phyloP scores from a whole-genome alignment of 2,888 invertebrate species.

The Plagodis dolabraria region DNA sequence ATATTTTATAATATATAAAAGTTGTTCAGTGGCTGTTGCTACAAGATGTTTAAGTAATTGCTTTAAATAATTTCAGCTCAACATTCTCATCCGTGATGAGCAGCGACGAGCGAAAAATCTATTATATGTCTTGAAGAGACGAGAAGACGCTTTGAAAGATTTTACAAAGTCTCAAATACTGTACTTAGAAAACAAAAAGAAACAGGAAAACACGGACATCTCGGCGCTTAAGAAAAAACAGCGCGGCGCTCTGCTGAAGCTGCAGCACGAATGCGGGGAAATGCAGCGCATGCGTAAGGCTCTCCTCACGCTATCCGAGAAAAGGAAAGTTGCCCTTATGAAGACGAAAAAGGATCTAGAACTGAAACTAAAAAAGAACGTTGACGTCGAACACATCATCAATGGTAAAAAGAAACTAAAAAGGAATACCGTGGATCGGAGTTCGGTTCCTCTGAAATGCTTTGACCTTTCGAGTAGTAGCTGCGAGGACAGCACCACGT shows the following conservation, averaged over 20 bases:
- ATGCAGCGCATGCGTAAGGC: conserved; percentile 85
- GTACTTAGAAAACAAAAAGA: conserved; percentile 79
- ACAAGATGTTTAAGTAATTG: neutral
- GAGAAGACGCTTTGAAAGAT: conserved; percentile 78
- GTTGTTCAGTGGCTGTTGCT: neutral
- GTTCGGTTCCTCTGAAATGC: conserved; percentile 68
- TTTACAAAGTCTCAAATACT: conserved; percentile 80
- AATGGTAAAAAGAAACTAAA: conserved; percentile 71
- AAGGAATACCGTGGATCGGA: conserved; percentile 57
- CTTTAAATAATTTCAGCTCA: conserved; percentile 64
- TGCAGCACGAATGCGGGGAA: conserved; percentile 88
- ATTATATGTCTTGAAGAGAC: conserved; percentile 75
- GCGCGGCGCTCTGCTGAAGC: conserved; percentile 86
- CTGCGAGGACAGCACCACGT: conserved; percentile 65
- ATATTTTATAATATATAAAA: neutral
- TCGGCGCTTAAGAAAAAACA: conserved; percentile 87
- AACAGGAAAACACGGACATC: conserved; percentile 74
- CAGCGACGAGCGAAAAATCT: conserved; percentile 78
- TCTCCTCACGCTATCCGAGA: conserved; percentile 70
- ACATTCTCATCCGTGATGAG: conserved; percentile 81
- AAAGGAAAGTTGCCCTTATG: conserved; percentile 72
- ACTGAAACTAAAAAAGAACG: conserved; percentile 66
- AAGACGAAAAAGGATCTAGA: conserved; percentile 78
- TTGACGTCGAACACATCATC: conserved; percentile 68
- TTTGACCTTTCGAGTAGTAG: conserved; percentile 77